Conservation (phyloP, 2,888 invertebrate species). For the Eucriotettix oculatus region DNA sequence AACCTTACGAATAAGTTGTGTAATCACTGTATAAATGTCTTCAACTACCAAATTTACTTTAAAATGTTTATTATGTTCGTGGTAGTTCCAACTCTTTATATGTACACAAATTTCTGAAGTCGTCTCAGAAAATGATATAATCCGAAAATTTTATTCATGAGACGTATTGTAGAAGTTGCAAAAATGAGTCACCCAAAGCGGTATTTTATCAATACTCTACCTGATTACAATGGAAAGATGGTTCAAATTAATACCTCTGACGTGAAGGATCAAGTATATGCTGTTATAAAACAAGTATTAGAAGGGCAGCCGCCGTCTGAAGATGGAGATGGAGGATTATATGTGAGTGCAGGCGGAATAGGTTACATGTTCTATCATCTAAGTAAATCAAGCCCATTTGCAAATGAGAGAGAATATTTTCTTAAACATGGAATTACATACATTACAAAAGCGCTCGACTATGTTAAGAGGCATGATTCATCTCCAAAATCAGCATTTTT, state of each 20-base stretch:
- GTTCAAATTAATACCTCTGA: not conserved
- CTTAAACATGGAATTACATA: slow-evolving; percentile 43
- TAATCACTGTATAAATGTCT: no score
- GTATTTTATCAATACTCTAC: slow-evolving; percentile 6
- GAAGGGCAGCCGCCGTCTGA: slow-evolving; percentile 21
- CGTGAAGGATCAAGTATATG: slow-evolving; percentile 2
- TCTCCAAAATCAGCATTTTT: slow-evolving; percentile 52
- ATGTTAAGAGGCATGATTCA: slow-evolving; percentile 28
- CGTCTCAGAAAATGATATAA: no score
- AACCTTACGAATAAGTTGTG: no score
- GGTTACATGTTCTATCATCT: slow-evolving; percentile 62
- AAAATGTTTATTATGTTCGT: no score
- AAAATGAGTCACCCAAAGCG: slow-evolving; percentile 6
- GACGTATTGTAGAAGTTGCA: not conserved
- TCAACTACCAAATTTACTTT: no score
- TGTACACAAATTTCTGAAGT: no score
- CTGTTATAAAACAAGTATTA: slow-evolving; percentile 2
- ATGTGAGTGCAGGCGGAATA: slow-evolving; percentile 52
- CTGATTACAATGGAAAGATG: slow-evolving; percentile 1
- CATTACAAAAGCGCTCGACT: slow-evolving; percentile 40
- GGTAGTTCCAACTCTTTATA: no score
- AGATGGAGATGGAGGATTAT: slow-evolving; percentile 41
- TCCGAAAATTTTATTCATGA: no score
- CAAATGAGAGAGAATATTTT: slow-evolving; percentile 28
- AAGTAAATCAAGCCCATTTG: slow-evolving; percentile 35